Percentiles rank a stretch among this genome's conserved stretches.
phyloP scores from a whole-genome alignment of 2,113 vertebrate genomes.

The Sula dactylatra region DNA sequence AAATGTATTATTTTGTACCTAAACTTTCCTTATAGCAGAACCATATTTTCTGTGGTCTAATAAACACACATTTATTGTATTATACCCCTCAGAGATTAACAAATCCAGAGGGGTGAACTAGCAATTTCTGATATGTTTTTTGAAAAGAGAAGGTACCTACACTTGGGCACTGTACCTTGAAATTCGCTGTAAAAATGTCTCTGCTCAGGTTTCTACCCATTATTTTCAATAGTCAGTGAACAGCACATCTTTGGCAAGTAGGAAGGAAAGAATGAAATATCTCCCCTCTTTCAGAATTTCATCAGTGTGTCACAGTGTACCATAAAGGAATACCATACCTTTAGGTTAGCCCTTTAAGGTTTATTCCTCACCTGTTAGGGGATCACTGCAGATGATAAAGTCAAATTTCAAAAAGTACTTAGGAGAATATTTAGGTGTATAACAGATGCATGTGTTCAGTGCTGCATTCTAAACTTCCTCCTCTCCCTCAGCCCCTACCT shows the following conservation, averaged over 20 bases:
- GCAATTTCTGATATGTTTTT: not conserved
- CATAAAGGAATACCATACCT: not conserved
- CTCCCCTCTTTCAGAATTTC: not conserved
- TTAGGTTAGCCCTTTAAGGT: not conserved
- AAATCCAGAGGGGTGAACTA: not conserved
- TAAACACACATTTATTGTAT: not conserved
- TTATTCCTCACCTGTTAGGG: not conserved
- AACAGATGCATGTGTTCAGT: not conserved
- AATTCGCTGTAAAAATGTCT: not conserved
- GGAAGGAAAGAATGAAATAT: not conserved
- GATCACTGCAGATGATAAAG: not conserved
- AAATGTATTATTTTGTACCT: not conserved
- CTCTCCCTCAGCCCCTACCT: not conserved
- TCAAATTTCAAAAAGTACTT: not conserved
- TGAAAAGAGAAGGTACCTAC: not conserved
- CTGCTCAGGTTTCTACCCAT: not conserved
- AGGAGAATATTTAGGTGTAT: not conserved
- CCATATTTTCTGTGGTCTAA: not conserved
- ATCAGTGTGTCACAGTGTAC: not conserved
- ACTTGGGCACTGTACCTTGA: not conserved
- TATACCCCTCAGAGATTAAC: not conserved
- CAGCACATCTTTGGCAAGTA: not conserved
- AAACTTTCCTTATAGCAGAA: not conserved
- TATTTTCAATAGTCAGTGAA: not conserved
- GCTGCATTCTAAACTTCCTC: not conserved